Evolutionary conservation across 2,888 invertebrate genomes (phyloP), one percentile per base, ranked within the genome.

Genomic region (Acanthosoma haemorrhoidale): DNA sequence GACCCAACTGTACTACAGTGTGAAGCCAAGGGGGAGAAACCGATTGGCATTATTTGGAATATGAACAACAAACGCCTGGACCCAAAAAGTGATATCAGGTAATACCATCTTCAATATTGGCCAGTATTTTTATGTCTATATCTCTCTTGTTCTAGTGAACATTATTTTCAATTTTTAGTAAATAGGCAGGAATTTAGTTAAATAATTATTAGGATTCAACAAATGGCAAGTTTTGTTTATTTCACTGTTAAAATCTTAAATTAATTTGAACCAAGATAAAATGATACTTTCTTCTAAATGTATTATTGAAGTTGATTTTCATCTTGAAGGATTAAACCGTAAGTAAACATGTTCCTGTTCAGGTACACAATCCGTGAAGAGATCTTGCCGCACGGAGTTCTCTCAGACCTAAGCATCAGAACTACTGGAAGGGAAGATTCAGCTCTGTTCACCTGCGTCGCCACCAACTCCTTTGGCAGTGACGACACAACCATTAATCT

Each of bases 401-500:
- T 93, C 76, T 93, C 93, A 25, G 93, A 93, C 77, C 83, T 95
- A 68, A 93, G 93, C 77, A 94, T 95, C 76, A 90, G 94, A 79
- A 85, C 92, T 76, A 92, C 94, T 21, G 94, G 94, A 82, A 84
- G 94, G 77, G 88, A 88, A 31, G 94, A 95, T 80, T 91, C 93
- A 3, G 94, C 94, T 2, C 82, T 94, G 1, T 95, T 94, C 78
- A 93, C 94, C 34, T 95, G 95, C 78, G 91, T 94, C 11, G 94
- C 94, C 1, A 94, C 94, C 3, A 95, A 95, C 79, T 92, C 94
- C 16, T 95, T 94, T 78, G 94, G 94, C 66, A 94, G 92, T 74
- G 95, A 94, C 78, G 94, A 95, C 77, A 92, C 94, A n/a, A 94
- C 92, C 81, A 94, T 95, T 78, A 94, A 94, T 80, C 90, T 95